Conservation (phyloP, 2,888 invertebrate species). For the Idaea straminata region DNA sequence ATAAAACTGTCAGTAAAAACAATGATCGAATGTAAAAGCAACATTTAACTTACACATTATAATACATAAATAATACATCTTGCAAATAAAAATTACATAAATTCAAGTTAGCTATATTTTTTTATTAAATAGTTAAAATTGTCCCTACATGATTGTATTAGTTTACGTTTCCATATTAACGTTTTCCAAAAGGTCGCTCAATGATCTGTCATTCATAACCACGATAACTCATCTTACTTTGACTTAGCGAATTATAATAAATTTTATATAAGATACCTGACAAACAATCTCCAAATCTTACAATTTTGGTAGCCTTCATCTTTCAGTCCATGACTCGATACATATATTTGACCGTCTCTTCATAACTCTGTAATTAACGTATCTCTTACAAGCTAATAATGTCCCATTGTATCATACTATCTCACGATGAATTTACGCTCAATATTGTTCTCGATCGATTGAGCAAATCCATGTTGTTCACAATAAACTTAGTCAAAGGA, state of each 20-base stretch:
- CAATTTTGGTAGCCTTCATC: slow-evolving; percentile 47
- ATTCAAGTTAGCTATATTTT: slow-evolving; percentile 77
- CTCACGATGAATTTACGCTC: slow-evolving; percentile 22
- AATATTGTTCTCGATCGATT: slow-evolving; percentile 19
- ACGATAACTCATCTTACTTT: slow-evolving; percentile 32
- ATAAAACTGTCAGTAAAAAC: slow-evolving; percentile 71
- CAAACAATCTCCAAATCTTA: slow-evolving; percentile 43
- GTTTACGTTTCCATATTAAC: slow-evolving; percentile 47
- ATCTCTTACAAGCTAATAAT: slow-evolving; percentile 44
- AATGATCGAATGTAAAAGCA: slow-evolving; percentile 73
- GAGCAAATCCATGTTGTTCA: slow-evolving; percentile 29
- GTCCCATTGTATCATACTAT: slow-evolving; percentile 28
- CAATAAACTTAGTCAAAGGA: slow-evolving; percentile 8
- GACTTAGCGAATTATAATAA: slow-evolving; percentile 62
- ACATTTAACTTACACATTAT: slow-evolving; percentile 76
- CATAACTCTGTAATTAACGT: slow-evolving; percentile 43
- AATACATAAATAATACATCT: slow-evolving; percentile 79
- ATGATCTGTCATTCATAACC: slow-evolving; percentile 11
- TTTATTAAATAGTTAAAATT: slow-evolving; percentile 70
- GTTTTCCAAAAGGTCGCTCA: slow-evolving; percentile 33
- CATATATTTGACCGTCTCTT: slow-evolving; percentile 35
- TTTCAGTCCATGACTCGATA: slow-evolving; percentile 61
- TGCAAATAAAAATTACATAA: slow-evolving; percentile 76
- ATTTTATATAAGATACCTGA: slow-evolving; percentile 38
- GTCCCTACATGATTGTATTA: slow-evolving; percentile 68